Percentiles rank a stretch among this genome's conserved stretches.
These are phyloP conservation scores for Balearica regulorum DNA, from an alignment of 2,797 vertebrate genomes.

Conservation along the genomic window DNA sequence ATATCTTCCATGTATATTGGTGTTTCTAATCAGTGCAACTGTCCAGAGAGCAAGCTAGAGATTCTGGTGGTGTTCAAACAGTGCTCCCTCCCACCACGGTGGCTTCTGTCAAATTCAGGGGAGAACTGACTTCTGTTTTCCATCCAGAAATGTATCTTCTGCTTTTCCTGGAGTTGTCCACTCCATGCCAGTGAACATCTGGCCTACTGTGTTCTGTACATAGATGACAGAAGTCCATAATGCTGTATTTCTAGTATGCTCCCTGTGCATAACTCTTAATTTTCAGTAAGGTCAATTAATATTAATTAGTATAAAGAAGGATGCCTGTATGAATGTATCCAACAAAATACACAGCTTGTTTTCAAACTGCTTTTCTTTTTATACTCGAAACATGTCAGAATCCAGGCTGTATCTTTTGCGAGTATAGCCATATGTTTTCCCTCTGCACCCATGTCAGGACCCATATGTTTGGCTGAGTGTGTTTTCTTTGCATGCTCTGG, in stretches of 20 bases:
- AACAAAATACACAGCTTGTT: neutral
- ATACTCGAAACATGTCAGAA: neutral
- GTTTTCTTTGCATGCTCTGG: neutral
- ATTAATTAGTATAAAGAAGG: neutral
- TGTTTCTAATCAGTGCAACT: neutral
- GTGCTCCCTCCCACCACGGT: neutral
- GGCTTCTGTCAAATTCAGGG: neutral
- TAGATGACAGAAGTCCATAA: neutral
- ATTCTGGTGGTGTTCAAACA: neutral
- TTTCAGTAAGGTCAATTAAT: neutral
- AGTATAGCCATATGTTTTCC: conserved; percentile 2
- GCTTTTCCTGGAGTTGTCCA: neutral
- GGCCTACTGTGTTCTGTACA: neutral
- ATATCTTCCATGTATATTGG: neutral
- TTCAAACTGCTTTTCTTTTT: neutral
- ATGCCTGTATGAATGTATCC: neutral
- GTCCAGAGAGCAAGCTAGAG: neutral
- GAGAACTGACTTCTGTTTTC: neutral
- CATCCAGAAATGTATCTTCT: neutral
- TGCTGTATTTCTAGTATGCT: neutral
- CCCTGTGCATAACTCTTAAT: neutral
- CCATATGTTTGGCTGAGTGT: conserved; percentile 3
- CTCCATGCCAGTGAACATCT: neutral
- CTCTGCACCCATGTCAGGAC: conserved; percentile 27
- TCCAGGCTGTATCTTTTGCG: neutral